These are phyloP conservation scores for Temnothorax curvispinosus DNA, from an alignment of 1,140 invertebrate species.

Conservation along the genomic window DNA sequence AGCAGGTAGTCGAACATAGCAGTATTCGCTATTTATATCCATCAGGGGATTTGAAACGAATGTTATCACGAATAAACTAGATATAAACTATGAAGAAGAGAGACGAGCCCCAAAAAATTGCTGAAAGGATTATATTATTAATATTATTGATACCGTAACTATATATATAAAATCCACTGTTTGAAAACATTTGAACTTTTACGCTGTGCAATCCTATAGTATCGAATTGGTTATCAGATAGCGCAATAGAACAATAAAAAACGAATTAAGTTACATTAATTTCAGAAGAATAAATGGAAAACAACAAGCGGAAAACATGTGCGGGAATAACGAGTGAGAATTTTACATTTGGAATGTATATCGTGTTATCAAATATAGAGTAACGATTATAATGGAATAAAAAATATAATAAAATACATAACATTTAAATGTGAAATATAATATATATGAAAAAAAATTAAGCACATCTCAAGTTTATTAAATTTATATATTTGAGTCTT, in stretches of 20 bases:
- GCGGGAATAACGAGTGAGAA: not conserved
- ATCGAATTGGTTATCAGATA: not conserved
- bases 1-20: not conserved
- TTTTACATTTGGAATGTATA: not conserved
- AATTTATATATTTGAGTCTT: not conserved
- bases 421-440: not conserved
- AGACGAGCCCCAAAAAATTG: not conserved
- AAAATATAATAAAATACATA: not conserved
- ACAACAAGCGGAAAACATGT: not conserved
- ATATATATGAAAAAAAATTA: not conserved
- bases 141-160: not conserved
- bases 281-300: not conserved
- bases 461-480: not conserved
- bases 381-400: not conserved
- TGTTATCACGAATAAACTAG: not conserved
- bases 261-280: not conserved
- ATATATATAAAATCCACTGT: not conserved
- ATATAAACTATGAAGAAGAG: not conserved
- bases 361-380: not conserved
- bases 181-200: not conserved
- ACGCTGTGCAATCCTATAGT: not conserved
- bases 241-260: not conserved
- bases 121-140: not conserved
- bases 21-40: slow-evolving; percentile 1
- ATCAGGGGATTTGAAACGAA: not conserved